A percentile compares a stretch with the other conserved stretches of the same genome.
Evolutionary conservation across 2,113 vertebrate species (phyloP).

Genomic region (Enhydra lutris): DNA sequence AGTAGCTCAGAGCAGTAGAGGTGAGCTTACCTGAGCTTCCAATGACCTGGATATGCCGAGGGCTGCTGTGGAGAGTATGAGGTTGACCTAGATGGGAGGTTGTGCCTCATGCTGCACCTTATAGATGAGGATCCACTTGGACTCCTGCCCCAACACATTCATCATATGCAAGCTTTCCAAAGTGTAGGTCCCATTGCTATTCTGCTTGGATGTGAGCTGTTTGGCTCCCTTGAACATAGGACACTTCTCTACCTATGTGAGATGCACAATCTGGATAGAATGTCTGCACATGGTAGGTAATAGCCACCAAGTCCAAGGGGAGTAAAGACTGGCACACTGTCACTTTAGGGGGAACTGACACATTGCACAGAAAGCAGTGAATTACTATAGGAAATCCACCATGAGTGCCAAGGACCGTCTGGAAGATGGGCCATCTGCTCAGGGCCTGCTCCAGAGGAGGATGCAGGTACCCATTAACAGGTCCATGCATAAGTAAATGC

Average conservation of each 20-base stretch:
- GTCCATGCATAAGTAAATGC: background rate
- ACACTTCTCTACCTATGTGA: constrained; percentile 16
- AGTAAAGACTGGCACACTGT: background rate
- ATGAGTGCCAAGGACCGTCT: background rate
- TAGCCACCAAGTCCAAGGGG: background rate
- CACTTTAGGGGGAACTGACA: constrained; percentile 40
- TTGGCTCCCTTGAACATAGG: background rate
- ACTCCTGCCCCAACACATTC: background rate
- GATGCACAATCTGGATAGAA: constrained; percentile 15
- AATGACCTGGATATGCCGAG: background rate
- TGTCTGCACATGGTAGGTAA: constrained; percentile 28
- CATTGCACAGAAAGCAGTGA: background rate
- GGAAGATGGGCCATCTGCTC: background rate
- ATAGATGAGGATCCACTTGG: background rate
- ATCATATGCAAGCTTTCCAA: background rate
- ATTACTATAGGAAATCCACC: background rate
- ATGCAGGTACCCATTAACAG: background rate
- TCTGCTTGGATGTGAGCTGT: background rate
- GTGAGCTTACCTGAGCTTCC: background rate
- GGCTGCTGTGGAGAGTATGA: background rate
- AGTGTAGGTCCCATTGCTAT: background rate
- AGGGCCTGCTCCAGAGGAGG: background rate
- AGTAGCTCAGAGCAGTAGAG: background rate
- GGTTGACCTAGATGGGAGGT: background rate
- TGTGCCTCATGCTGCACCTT: constrained; percentile 15